Base-by-base conservation (phyloP, 2,888 invertebrate genomes). In the Anodontia alba region DNA sequence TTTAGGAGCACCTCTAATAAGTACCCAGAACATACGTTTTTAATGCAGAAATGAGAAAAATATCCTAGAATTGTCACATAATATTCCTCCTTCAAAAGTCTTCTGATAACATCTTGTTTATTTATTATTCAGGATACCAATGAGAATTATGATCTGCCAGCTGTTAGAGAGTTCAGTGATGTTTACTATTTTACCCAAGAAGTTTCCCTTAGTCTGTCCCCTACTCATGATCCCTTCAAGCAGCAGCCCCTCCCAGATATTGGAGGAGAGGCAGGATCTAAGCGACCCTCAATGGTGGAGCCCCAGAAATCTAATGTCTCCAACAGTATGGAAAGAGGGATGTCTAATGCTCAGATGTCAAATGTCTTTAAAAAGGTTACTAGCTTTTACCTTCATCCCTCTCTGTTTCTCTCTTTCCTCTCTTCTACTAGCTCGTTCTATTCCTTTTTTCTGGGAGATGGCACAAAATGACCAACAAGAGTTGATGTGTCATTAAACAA, bases 141-240 rank as follows among this genome's bases (percentile, higher is more conserved):
- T 77, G 92, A 92, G 78, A 90, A 86, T 74, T 87, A 90, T 77
- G 92, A 93, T 68, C 79, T 94, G 71, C 89, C 89, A 10, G 86
- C 92, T 23, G 86, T 93, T 7, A 76, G 88, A 29, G 92, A 93
- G 68, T 92, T 94, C 80, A 86, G 80, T 12, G 93, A 93, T 73
- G 84, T 90, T 5, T 91, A 90, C 76, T 91, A 90, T 85, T 87
- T 87, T 81, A 87, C 90, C 23, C 83, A 88, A 62, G 88, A 91
- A 42, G 67, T 84, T 8, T 71, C 79, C 26, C 42, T 87, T 17
- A 57, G 83, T 29, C 51, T 76, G 10, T 74, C 79, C 20, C 75
- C 78, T 3, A 68, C 78, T 26, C 73, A 62, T 70, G 85, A 86
- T 67, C 88, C 89, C 8, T 87, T 87, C 49, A 83, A 78, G 67